Conservation (phyloP, 64 coral and sea anemone genomes). For the Hydrozoanthus tunicans region DNA sequence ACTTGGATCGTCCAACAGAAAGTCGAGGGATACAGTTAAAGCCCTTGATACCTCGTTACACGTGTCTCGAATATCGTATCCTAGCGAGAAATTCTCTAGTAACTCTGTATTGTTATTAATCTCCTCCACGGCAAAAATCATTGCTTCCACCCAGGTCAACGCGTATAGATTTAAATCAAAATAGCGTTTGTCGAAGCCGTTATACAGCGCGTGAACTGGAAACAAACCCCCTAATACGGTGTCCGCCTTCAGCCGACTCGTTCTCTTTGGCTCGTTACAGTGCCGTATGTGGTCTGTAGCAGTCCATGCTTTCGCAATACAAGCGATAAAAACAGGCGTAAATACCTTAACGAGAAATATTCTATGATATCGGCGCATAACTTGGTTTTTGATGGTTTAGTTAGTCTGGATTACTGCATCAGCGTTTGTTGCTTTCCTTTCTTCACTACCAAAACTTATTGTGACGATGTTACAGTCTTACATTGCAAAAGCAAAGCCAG, state of each 20-base stretch:
- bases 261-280: background rate
- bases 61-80: slow-evolving; percentile 89
- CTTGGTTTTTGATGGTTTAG: background rate
- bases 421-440: background rate
- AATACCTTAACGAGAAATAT: slow-evolving; percentile 7
- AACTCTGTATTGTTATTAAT: slow-evolving; percentile 53
- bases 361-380: background rate
- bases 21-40: slow-evolving; percentile 65
- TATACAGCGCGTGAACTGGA: slow-evolving; percentile 67
- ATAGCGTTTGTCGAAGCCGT: background rate
- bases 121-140: slow-evolving; percentile 84
- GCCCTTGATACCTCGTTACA: slow-evolving; percentile 82
- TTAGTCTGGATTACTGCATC: too few relatives aligned
- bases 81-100: slow-evolving; percentile 59
- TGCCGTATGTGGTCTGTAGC: background rate
- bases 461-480: slow-evolving; percentile 9
- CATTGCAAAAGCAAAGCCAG: slow-evolving; percentile 11
- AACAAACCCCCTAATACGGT: slow-evolving; percentile 72
- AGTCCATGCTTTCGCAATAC: background rate
- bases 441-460: slow-evolving; percentile 16
- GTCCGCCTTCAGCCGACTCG: slow-evolving; percentile 6
- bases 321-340: background rate
- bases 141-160: slow-evolving; percentile 83
- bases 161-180: slow-evolving; percentile 74
- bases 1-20: slow-evolving; percentile 49